Base-by-base conservation (phyloP, 2,113 vertebrate species). In the Platycercus adscitus region DNA sequence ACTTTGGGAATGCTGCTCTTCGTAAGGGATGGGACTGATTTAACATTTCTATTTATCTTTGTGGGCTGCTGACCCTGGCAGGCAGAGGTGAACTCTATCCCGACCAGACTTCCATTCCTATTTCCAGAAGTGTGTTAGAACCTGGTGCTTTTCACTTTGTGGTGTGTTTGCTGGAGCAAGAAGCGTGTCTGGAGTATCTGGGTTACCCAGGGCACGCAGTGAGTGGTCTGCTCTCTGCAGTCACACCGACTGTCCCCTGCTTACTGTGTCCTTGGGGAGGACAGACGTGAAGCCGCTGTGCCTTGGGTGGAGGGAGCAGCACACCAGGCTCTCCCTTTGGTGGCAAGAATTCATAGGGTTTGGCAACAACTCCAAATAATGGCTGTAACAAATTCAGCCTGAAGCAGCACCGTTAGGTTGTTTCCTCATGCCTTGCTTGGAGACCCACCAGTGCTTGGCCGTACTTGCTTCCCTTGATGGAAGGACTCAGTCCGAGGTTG, bases 351-450 rank as follows among this genome's bases (percentile, higher is more conserved):
- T 19, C 5, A 26, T 33, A 10, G 18, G 21, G 19, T 58, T 85
- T 65, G 60, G 24, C 20, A 44, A 11, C 35, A 53, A 7, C 20
- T 8, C 41, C 2, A 46, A 53, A 13, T 44, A 60, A 16, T 39
- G 18, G 4, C 19, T 39, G 2, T 11, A 26, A n/a, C 20, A 13
- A 21, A 0, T 26, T 41, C 46, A 29, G 41, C 21, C 41, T 4
- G 0, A 52, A 5, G 66, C 60, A 13, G 46, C 58, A 8, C 46
- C 6, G 0, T 25, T 18, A 2, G 29, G 65, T 60, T 2, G 3
- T 47, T 37, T 46, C n/a, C 50, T 65, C 17, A 1, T 21, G 33
- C 64, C 43, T 46, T 78, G 44, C n/a, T 19, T 46, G 50, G 29
- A 37, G 58, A 60, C 44, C n/a, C 58, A 43, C n/a, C n/a, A 9